phyloP scores from a whole-genome alignment of 2,113 vertebrate genomes.

The Leptobrachium leishanense region DNA sequence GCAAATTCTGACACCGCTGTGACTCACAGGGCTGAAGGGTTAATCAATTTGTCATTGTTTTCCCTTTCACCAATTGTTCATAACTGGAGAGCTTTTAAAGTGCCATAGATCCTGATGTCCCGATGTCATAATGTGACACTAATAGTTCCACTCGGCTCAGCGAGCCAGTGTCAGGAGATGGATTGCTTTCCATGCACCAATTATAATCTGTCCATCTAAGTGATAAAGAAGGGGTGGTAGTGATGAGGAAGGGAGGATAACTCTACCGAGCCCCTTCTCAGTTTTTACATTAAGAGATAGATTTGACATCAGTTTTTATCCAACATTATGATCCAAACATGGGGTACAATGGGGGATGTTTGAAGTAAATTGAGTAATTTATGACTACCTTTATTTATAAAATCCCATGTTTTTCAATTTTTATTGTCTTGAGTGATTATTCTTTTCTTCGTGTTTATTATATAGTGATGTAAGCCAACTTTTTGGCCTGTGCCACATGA shows the following conservation, averaged over 20 bases:
- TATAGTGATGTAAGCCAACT: no score
- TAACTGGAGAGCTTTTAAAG: constrained; percentile 79
- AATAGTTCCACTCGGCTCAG: constrained; percentile 71
- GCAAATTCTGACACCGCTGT: constrained; percentile 44
- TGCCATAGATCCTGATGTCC: constrained; percentile 78
- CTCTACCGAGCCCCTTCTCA: constrained; percentile 35
- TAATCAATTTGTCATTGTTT: constrained; percentile 78
- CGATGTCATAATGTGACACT: constrained; percentile 79
- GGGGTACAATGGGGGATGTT: background rate
- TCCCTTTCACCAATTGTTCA: constrained; percentile 80
- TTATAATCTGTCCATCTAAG: constrained; percentile 76
- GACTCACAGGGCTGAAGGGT: constrained; percentile 53
- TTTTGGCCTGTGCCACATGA: no score
- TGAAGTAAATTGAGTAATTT: constrained; percentile 16
- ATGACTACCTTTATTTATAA: background rate
- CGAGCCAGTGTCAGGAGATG: constrained; percentile 70
- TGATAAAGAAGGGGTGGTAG: constrained; percentile 66
- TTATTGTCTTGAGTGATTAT: no score
- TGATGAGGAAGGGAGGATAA: constrained; percentile 43
- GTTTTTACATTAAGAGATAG: constrained; percentile 22
- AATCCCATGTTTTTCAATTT: background rate
- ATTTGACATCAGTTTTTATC: constrained; percentile 40
- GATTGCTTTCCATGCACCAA: constrained; percentile 74
- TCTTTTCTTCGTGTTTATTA: no score
- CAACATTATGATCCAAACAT: constrained; percentile 8